These are phyloP conservation scores for Oikopleura dioica DNA, from an alignment of 23 tunicate species.

Conservation along the genomic window DNA sequence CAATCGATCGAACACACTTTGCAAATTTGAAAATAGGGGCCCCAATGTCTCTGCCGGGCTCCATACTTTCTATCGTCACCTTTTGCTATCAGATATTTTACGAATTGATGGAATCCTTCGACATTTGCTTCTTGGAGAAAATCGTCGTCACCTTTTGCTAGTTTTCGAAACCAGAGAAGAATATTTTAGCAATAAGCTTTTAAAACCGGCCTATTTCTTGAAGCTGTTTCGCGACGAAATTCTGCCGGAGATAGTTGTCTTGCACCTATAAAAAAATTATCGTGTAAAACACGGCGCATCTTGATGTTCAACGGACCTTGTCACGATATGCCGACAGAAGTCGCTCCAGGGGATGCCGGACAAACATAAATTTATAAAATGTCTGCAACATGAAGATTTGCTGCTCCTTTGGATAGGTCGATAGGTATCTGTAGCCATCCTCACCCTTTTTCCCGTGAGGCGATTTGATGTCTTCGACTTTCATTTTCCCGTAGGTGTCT, in stretches of 20 bases:
- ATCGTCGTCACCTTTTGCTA: not conserved
- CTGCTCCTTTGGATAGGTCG: too few species aligned
- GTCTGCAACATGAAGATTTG: not conserved
- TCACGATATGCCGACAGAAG: constrained; percentile 28
- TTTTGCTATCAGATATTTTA: not conserved
- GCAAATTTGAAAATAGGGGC: not conserved
- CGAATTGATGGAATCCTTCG: not conserved
- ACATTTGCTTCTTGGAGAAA: not conserved
- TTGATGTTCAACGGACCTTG: constrained; percentile 31
- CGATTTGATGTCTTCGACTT: not conserved
- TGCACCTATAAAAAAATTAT: too few species aligned
- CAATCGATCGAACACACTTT: not conserved
- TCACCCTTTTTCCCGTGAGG: too few species aligned
- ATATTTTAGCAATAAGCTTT: too few species aligned
- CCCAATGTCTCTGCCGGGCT: not conserved
- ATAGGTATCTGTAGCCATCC: too few species aligned
- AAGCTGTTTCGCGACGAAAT: too few species aligned
- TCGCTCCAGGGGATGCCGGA: constrained; percentile 29
- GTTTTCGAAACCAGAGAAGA: not conserved
- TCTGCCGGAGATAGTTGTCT: too few species aligned
- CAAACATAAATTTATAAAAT: constrained; percentile 19
- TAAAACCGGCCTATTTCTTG: too few species aligned
- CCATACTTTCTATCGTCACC: not conserved
- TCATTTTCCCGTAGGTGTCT: not conserved
- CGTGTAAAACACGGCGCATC: too few species aligned